Evolutionary conservation across 2,797 vertebrate genomes (phyloP).

Genomic region (Tamandua tetradactyla): DNA sequence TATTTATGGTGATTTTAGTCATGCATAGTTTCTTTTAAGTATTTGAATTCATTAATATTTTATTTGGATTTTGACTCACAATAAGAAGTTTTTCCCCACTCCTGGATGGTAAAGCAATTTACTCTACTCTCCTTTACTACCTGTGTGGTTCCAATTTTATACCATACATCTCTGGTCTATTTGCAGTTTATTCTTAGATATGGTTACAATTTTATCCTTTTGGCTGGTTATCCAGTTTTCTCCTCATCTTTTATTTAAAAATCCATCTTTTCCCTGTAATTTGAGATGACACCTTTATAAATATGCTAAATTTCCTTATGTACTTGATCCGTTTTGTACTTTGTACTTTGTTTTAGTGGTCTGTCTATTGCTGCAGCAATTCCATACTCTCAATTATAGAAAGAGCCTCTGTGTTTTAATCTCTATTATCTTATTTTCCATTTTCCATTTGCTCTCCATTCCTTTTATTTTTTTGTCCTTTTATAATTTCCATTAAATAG

Average conservation of each 20-base stretch:
- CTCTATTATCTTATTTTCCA: background rate
- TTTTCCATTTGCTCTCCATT: background rate
- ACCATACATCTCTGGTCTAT: background rate
- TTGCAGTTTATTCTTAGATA: background rate
- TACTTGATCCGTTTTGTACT: background rate
- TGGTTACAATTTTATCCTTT: background rate
- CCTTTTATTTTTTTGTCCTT: background rate
- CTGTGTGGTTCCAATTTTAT: background rate
- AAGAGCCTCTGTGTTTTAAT: background rate
- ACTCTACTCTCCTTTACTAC: background rate
- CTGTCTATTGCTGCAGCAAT: background rate
- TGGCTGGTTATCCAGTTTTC: background rate
- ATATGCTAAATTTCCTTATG: background rate
- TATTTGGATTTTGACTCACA: background rate
- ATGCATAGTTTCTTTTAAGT: background rate
- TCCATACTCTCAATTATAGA: background rate
- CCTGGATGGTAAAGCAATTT: background rate
- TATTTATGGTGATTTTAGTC: background rate
- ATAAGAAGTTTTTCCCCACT: background rate
- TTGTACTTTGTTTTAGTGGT: background rate
- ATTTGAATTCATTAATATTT: background rate
- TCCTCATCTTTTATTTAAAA: slow-evolving; percentile 1
- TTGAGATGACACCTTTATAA: background rate
- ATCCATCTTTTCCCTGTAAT: background rate
- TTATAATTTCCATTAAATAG: background rate